These are phyloP conservation scores for Microtus pennsylvanicus DNA, from an alignment of 2,113 vertebrate genomes.

Conservation along the genomic window DNA sequence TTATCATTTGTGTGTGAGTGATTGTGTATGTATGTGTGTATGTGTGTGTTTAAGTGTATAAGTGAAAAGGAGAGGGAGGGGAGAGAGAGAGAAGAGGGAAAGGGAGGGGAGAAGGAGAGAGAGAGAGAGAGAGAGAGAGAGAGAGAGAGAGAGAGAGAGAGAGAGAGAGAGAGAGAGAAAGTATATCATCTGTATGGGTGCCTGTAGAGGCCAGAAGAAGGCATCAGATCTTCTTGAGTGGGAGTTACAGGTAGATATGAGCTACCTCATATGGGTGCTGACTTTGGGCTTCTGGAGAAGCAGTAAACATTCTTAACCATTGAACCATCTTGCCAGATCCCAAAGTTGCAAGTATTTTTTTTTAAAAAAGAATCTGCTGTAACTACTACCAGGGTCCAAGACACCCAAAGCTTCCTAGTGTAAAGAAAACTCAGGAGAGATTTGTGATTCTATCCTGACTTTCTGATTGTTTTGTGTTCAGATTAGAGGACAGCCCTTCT, in stretches of 20 bases:
- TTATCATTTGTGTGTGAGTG: neutral
- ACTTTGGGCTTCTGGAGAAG: neutral
- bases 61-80: too few relatives aligned
- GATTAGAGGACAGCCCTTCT: neutral
- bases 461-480: neutral
- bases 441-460: conserved; percentile 6
- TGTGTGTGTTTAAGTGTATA: too few relatives aligned
- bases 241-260: neutral
- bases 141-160: too few relatives aligned
- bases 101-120: too few relatives aligned
- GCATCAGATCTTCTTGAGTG: neutral
- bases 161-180: too few relatives aligned
- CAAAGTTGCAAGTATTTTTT: neutral
- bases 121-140: too few relatives aligned
- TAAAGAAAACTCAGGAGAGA: neutral
- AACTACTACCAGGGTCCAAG: neutral
- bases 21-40: neutral
- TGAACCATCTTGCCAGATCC: neutral
- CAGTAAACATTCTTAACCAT: neutral
- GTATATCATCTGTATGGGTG: neutral
- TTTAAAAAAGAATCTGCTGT: neutral
- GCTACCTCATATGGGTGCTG: neutral
- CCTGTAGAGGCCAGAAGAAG: neutral
- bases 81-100: too few relatives aligned
- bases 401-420: neutral